phyloP scores from a whole-genome alignment of 2,113 vertebrate genomes.

The Campylorhamphus procurvoides region DNA sequence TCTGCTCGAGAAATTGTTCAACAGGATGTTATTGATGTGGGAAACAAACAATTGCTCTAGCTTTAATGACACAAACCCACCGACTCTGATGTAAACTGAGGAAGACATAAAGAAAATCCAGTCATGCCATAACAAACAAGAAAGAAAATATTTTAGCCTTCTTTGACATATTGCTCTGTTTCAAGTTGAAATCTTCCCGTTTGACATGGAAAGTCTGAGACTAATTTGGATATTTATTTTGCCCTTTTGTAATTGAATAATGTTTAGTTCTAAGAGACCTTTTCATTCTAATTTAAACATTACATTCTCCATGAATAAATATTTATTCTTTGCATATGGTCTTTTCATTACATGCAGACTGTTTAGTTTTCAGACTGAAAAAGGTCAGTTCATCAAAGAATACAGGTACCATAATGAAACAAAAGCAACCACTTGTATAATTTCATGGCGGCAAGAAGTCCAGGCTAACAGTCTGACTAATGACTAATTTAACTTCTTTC shows the following conservation, averaged over 20 bases:
- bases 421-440: background rate
- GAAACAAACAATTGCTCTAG: background rate
- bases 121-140: background rate
- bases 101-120: background rate
- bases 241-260: conserved; percentile 25
- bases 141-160: background rate
- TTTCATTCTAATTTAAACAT: conserved; percentile 36
- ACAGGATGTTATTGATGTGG: background rate
- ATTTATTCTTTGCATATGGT: conserved; percentile 39
- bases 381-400: conserved; percentile 1
- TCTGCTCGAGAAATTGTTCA: background rate
- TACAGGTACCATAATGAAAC: background rate
- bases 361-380: conserved; percentile 12
- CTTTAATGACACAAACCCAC: background rate
- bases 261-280: conserved; percentile 33
- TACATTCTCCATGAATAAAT: conserved; percentile 41
- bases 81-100: background rate
- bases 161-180: background rate
- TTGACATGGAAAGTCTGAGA: background rate
- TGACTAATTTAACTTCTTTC: background rate
- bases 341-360: conserved; percentile 7
- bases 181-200: background rate
- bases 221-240: conserved; percentile 45
- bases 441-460: background rate
- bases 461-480: background rate